Evolutionary conservation across 2,797 vertebrate genomes (phyloP).

Genomic region (Fistularia commersonii): DNA sequence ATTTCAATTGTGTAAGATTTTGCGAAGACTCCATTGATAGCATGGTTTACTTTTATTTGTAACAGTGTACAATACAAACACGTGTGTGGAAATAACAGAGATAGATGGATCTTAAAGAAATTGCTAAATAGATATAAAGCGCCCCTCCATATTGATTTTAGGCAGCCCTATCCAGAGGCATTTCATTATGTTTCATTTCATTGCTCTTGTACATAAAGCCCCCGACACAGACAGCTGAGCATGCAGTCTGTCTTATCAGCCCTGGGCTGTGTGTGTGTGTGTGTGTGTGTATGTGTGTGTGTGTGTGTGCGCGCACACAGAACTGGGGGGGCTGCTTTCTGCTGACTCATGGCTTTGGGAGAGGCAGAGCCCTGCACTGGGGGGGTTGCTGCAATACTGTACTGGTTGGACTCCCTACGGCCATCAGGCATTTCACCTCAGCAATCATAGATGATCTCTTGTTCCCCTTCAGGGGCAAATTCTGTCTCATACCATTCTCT

Average conservation of each 20-base stretch:
- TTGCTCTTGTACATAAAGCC: conserved; percentile 44
- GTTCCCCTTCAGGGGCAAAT: too few species aligned
- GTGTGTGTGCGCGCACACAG: conserved; percentile 16
- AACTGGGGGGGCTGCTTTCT: conserved; percentile 29
- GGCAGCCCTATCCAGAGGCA: too few species aligned
- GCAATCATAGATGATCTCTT: too few species aligned
- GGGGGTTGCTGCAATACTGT: background rate
- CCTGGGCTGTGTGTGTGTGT: conserved; percentile 18
- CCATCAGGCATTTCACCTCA: conserved; percentile 1
- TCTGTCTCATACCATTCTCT: too few species aligned
- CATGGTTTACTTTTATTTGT: too few species aligned
- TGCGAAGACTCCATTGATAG: too few species aligned
- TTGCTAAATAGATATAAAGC: too few species aligned
- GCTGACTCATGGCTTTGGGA: conserved; percentile 55
- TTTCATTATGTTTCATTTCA: conserved; percentile 49
- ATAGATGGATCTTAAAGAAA: too few species aligned
- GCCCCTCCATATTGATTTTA: too few species aligned
- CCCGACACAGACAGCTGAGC: conserved; percentile 61
- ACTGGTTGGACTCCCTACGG: conserved; percentile 23
- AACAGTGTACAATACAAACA: too few species aligned
- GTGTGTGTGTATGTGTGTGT: conserved; percentile 24
- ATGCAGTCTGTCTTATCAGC: conserved; percentile 54
- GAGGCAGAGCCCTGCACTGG: conserved; percentile 15
- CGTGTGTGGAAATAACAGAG: too few species aligned
- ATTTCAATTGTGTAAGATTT: too few species aligned